These are phyloP conservation scores for Oscheius sp. DNA, from an alignment of 2,888 invertebrate genomes.

Conservation along the genomic window DNA sequence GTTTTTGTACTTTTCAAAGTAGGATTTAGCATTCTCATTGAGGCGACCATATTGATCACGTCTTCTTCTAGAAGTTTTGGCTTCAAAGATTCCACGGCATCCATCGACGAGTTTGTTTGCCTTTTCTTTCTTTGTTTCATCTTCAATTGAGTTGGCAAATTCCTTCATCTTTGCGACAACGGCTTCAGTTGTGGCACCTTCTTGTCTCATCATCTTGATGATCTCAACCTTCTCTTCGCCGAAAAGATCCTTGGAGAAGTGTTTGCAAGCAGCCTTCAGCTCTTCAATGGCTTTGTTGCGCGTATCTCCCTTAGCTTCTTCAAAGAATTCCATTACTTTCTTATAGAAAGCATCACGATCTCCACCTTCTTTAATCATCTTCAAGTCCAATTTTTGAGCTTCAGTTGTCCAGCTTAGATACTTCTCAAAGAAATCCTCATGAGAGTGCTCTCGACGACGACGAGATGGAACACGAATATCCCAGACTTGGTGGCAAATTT, in stretches of 20 bases:
- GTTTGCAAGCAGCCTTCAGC: conserved; percentile 43
- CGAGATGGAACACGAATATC: conserved; percentile 27
- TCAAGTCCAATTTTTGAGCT: conserved; percentile 48
- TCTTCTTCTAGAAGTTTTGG: conserved; percentile 29
- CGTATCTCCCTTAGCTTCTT: conserved; percentile 21
- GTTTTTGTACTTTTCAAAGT: background rate
- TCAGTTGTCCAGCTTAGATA: conserved; percentile 46
- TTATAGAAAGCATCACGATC: conserved; percentile 30
- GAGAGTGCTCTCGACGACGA: conserved; percentile 33
- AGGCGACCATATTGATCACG: conserved; percentile 32
- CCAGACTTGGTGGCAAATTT: conserved; percentile 45
- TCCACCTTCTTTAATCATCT: conserved; percentile 20
- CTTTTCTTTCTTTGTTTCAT: conserved; percentile 30
- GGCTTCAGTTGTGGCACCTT: conserved; percentile 39
- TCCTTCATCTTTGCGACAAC: conserved; percentile 35
- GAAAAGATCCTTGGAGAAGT: conserved; percentile 41
- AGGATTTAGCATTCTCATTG: background rate
- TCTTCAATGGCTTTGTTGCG: conserved; percentile 33
- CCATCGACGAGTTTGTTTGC: conserved; percentile 23
- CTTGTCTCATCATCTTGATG: conserved; percentile 51
- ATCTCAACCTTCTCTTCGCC: conserved; percentile 51
- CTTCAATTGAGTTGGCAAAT: conserved; percentile 19
- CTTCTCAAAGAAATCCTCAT: conserved; percentile 31
- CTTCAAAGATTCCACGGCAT: conserved; percentile 40
- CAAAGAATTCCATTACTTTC: conserved; percentile 39